A percentile compares a stretch with the other conserved stretches of the same genome.
Evolutionary conservation across 2,888 invertebrate species (phyloP).

Genomic region (Nysson spinosus): DNA sequence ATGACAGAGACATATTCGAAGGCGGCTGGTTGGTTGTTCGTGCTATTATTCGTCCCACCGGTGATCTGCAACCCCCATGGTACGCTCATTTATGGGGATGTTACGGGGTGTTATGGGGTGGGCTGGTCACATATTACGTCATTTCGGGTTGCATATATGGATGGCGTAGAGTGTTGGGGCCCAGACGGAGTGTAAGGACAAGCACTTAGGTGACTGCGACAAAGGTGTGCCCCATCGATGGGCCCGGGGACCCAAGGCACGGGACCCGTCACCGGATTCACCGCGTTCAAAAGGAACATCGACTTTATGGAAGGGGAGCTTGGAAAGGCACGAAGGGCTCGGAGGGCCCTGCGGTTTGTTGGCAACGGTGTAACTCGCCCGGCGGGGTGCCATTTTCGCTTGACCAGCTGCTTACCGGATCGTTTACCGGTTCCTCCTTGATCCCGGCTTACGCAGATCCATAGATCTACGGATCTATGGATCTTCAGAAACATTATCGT

Average conservation of each 20-base stretch:
- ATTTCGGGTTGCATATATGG: too few relatives aligned
- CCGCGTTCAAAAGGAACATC: conserved; percentile 42
- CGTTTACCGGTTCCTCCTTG: conserved; percentile 13
- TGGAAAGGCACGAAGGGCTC: too few relatives aligned
- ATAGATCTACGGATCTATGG: too few relatives aligned
- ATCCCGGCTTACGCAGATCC: neutral
- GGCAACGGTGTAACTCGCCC: conserved; percentile 61
- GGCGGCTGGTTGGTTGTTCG: conserved; percentile 39
- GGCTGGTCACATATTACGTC: conserved; percentile 18
- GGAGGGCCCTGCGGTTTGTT: conserved; percentile 47
- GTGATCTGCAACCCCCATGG: conserved; percentile 18
- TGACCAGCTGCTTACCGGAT: conserved; percentile 65
- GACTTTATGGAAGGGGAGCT: conserved; percentile 9
- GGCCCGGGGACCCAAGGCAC: too few relatives aligned
- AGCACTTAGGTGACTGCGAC: too few relatives aligned
- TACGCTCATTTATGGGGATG: conserved; percentile 29
- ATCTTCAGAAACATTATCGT: too few relatives aligned
- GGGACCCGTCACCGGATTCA: conserved; percentile 48
- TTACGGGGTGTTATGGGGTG: conserved; percentile 32
- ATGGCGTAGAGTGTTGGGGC: too few relatives aligned
- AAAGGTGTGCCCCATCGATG: conserved; percentile 21
- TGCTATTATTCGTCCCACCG: conserved; percentile 50
- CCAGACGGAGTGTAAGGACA: too few relatives aligned
- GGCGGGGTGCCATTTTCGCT: conserved; percentile 62
- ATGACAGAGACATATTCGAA: conserved; percentile 46